A percentile compares a stretch with the other conserved stretches of the same genome.
Evolutionary conservation across 2,113 vertebrate species (phyloP).

Genomic region (Rostratula benghalensis): DNA sequence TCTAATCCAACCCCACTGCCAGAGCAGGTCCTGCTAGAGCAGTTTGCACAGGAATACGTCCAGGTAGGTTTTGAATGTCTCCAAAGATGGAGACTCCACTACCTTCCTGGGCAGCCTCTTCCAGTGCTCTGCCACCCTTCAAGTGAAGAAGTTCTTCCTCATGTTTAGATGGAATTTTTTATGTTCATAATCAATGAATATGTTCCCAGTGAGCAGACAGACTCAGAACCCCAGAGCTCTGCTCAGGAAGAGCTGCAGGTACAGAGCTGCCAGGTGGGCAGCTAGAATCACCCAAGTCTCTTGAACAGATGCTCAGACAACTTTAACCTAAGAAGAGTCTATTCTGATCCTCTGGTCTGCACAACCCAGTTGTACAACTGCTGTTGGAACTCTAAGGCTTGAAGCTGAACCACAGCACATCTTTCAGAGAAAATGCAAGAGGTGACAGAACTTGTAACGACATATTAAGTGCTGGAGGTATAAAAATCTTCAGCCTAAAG

Average conservation of each 20-base stretch:
- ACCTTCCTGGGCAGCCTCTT: too few relatives aligned
- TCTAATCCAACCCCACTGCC: too few relatives aligned
- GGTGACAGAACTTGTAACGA: background rate
- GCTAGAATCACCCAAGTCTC: background rate
- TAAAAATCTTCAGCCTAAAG: background rate
- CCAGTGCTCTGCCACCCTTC: too few relatives aligned
- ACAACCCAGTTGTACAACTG: background rate
- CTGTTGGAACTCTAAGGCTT: background rate
- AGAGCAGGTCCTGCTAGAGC: too few relatives aligned
- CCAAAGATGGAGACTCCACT: too few relatives aligned
- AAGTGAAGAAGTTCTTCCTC: too few relatives aligned
- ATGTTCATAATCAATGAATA: background rate
- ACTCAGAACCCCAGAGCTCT: rapidly evolving
- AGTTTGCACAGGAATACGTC: too few relatives aligned
- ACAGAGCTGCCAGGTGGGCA: background rate
- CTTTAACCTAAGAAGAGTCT: background rate
- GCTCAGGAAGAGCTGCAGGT: background rate
- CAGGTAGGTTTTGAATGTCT: too few relatives aligned
- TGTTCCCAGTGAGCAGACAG: background rate
- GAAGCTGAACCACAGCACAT: background rate
- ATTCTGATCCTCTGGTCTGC: background rate
- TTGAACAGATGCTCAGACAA: background rate
- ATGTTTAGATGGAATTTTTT: too few relatives aligned
- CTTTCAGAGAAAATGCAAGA: background rate
- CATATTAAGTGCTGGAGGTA: background rate